Percentiles rank a stretch among this genome's conserved stretches.
These are phyloP conservation scores for Corythornis vintsioides DNA, from an alignment of 2,113 vertebrate species.

Conservation along the genomic window DNA sequence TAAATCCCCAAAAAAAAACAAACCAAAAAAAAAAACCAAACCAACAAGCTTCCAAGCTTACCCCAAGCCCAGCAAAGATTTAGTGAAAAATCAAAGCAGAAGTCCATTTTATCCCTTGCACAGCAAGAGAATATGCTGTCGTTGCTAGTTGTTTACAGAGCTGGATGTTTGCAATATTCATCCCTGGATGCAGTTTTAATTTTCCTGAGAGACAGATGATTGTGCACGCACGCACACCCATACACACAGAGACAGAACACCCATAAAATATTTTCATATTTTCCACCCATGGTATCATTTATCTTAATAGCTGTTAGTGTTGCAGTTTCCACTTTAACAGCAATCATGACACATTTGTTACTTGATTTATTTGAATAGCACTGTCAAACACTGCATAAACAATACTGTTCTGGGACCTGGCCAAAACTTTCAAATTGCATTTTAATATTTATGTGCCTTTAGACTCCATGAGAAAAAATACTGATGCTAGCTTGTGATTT, in stretches of 20 bases:
- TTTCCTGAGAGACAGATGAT: constrained; percentile 32
- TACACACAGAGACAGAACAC: background rate
- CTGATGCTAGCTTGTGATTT: constrained; percentile 2
- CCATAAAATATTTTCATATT: constrained; percentile 45
- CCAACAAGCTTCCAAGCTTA: background rate
- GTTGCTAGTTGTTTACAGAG: background rate
- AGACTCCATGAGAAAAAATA: constrained; percentile 22
- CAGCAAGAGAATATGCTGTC: background rate
- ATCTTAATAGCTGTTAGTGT: constrained; percentile 61
- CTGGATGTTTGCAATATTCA: background rate
- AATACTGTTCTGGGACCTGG: constrained; percentile 52
- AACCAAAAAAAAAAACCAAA: background rate
- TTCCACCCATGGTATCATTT: constrained; percentile 38
- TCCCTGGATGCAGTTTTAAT: constrained; percentile 35
- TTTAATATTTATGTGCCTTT: constrained; percentile 67
- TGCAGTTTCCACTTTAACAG: constrained; percentile 54
- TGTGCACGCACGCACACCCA: background rate
- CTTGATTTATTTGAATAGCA: constrained; percentile 67
- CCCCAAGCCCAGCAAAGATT: background rate
- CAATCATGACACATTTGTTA: constrained; percentile 66
- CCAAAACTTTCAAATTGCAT: constrained; percentile 56
- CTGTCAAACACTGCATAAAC: constrained; percentile 60
- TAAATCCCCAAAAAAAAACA: too few relatives aligned
- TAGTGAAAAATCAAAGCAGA: background rate
- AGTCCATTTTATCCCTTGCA: background rate